Evolutionary conservation across 2,888 invertebrate species (phyloP).

Genomic region (Alloplasta piceator): DNA sequence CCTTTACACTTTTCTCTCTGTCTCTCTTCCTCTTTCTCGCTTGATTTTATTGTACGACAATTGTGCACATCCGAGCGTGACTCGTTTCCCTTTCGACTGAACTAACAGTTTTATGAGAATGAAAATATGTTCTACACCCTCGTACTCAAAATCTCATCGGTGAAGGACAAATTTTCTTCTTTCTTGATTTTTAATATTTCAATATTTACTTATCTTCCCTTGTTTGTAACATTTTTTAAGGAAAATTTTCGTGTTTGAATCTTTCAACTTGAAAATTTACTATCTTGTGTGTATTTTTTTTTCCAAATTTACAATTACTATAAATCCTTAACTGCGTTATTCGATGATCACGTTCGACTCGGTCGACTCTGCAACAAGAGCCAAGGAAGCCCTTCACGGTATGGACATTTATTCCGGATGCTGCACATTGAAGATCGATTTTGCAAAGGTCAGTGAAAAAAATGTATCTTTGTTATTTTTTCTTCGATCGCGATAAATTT

Average conservation of each 20-base stretch:
- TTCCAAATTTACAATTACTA: neutral
- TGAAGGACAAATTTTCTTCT: conserved; percentile 43
- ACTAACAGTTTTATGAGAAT: neutral
- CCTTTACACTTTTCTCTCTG: neutral
- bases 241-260: neutral
- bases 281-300: neutral
- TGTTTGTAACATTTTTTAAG: neutral
- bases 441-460: conserved; percentile 93
- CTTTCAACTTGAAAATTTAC: neutral
- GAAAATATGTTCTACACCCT: no score
- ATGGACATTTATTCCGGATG: conserved; percentile 99
- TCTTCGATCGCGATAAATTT: no score
- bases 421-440: conserved; percentile 99
- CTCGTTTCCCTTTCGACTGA: conserved; percentile 59
- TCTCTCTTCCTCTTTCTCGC: conserved; percentile 19
- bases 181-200: conserved; percentile 16
- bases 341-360: conserved; percentile 95
- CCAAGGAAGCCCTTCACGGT: conserved; percentile 97
- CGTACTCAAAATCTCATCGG: conserved; percentile 15
- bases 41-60: conserved; percentile 55
- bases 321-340: conserved; percentile 79
- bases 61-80: conserved; percentile 67
- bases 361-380: conserved; percentile 96
- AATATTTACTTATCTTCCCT: no score
- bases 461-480: no score